Evolutionary conservation across 1,140 invertebrate genomes (phyloP).

Genomic region (Trachymyrmex cornetzi): DNA sequence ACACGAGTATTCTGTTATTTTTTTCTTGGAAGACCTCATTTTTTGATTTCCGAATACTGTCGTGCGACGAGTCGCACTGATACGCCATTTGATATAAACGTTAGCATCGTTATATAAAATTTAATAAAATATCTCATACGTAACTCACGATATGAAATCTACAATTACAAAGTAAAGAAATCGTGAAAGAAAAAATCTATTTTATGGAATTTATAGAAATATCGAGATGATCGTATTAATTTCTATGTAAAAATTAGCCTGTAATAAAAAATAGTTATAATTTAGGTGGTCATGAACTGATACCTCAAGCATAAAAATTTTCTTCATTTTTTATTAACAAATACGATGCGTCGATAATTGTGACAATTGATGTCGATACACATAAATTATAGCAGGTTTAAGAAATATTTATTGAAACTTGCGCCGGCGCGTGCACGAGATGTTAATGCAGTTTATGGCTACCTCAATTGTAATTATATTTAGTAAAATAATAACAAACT

Average conservation of each 20-base stretch:
- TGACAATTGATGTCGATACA: too few species aligned
- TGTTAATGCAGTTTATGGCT: too few species aligned
- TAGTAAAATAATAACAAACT: too few species aligned
- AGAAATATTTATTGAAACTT: too few species aligned
- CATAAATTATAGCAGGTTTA: too few species aligned
- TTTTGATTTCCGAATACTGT: constrained; percentile 53
- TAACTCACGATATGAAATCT: background rate
- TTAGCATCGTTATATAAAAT: constrained; percentile 11
- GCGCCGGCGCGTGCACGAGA: too few species aligned
- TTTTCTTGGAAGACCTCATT: constrained; percentile 46
- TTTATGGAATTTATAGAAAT: background rate
- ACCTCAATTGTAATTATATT: too few species aligned
- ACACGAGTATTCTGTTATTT: constrained; percentile 14
- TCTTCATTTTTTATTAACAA: too few species aligned
- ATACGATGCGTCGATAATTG: too few species aligned
- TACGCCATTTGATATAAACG: constrained; percentile 15
- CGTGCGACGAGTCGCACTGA: constrained; percentile 1
- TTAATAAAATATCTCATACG: background rate
- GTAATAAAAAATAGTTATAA: constrained; percentile 12
- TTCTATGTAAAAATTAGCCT: background rate
- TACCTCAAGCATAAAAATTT: background rate
- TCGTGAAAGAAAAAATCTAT: background rate
- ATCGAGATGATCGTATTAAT: background rate
- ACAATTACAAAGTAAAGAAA: background rate
- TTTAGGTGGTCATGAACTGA: background rate